Base-by-base conservation (phyloP, 2,113 vertebrate genomes). In the Chunga burmeisteri region DNA sequence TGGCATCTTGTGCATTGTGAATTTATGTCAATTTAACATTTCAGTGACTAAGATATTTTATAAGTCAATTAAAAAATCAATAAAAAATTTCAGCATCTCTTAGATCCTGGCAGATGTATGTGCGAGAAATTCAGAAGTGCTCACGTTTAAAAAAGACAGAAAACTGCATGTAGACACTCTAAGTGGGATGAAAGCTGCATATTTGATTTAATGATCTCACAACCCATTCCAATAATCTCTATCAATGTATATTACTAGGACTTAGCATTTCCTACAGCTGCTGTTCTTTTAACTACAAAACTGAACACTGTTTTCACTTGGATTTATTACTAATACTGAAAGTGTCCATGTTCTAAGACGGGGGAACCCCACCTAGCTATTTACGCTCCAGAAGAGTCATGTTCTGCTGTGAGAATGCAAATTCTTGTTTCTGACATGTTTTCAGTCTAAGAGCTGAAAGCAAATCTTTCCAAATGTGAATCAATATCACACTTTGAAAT, bases 11-110 rank as follows among this genome's bases (percentile, higher is more conserved):
- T 49, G 36, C 59, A 71, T 19, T 75, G 78, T 0, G 0, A 93
- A 78, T 92, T 96, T 81, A 81, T 68, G 80, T 56, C 68, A 82
- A 30, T 86, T 95, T 90, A 94, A 80, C 56, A 95, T 86, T 89
- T 85, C 49, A 74, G 63, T 71, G 74, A 93, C 68, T 89, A 85
- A 90, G 59, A 62, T 27, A 47, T 42, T 91, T 85, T 83, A 50
- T 49, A 95, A 13, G 23, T 81, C 59, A 89, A 91, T 93, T 94
- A 89, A 80, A 95, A 87, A 91, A 72, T 74, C 38, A 87, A 22
- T 73, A 3, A 80, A 93, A 96, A 88, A 80, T 61, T 1, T 34
- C 40, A 49, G 14, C 10, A 1, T 75, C 52, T 83, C 55, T 70
- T 52, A 79, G 62, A 75, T 81, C 55, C 42, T 90, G 90, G 83